Evolutionary conservation across 1,140 invertebrate species (phyloP).

Genomic region (Diachasmimorpha longicaudata): DNA sequence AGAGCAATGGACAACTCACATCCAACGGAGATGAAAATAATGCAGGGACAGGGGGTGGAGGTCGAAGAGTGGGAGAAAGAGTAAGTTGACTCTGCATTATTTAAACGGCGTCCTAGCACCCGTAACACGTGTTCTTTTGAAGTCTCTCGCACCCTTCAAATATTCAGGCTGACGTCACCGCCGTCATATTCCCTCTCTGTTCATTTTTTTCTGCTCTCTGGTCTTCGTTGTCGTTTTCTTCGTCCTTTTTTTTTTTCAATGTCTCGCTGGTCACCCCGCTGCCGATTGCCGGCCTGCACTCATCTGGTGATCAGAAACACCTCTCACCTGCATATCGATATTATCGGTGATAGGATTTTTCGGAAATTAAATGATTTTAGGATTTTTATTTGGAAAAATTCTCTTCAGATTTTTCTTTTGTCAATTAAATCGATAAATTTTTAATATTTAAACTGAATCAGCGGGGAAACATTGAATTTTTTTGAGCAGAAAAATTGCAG

Average conservation of each 20-base stretch:
- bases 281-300: no score
- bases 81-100: slow-evolving; percentile 64
- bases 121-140: slow-evolving; percentile 64
- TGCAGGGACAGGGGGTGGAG: slow-evolving; percentile 29
- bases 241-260: slow-evolving; percentile 11
- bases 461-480: no score
- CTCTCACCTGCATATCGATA: no score
- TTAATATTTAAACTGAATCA: no score
- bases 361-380: no score
- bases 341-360: no score
- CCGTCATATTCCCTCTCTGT: slow-evolving; percentile 51
- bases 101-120: slow-evolving; percentile 60
- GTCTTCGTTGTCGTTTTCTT: background rate
- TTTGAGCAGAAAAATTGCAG: no score
- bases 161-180: slow-evolving; percentile 62
- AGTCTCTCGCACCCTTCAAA: slow-evolving; percentile 61
- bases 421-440: no score
- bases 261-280: slow-evolving; percentile 2
- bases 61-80: slow-evolving; percentile 34
- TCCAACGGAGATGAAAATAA: slow-evolving; percentile 5
- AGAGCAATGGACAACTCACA: background rate
- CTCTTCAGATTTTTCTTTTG: no score
- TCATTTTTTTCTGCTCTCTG: background rate
- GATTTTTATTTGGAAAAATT: no score
- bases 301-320: no score